These are phyloP conservation scores for Heteronetta atricapilla DNA, from an alignment of 2,113 vertebrate genomes.

Conservation along the genomic window DNA sequence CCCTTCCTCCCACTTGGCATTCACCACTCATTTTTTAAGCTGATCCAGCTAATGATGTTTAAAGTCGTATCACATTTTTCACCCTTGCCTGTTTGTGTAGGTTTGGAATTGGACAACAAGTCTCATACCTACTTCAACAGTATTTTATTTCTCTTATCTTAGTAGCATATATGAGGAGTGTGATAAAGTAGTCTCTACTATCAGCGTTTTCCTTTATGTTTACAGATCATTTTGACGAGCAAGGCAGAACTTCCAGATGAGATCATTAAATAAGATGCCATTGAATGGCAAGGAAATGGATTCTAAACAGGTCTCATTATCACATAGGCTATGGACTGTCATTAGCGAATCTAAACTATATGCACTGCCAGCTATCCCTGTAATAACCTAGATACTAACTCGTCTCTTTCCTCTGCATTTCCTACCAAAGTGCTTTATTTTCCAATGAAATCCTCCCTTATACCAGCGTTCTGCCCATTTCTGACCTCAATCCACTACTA, in stretches of 20 bases:
- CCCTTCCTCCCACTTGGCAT: not conserved
- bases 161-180: not conserved
- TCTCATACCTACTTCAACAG: not conserved
- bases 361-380: not conserved
- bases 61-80: not conserved
- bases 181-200: not conserved
- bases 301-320: slow-evolving; percentile 2
- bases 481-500: not conserved
- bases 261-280: not conserved
- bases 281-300: not conserved
- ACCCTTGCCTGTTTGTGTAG: not conserved
- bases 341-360: not conserved
- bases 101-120: not conserved
- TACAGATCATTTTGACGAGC: not conserved
- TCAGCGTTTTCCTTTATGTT: not conserved
- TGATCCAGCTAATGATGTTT: not conserved
- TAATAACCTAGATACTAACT: not conserved
- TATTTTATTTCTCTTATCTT: slow-evolving; percentile 17
- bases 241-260: slow-evolving; percentile 18
- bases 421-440: not conserved
- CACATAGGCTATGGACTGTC: not conserved
- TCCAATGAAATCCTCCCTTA: not conserved
- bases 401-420: not conserved
- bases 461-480: not conserved
- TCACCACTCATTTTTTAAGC: not conserved